A percentile compares a stretch with the other conserved stretches of the same genome.
Evolutionary conservation across 2,797 vertebrate species (phyloP).

Genomic region (Allochrocebus solatus): DNA sequence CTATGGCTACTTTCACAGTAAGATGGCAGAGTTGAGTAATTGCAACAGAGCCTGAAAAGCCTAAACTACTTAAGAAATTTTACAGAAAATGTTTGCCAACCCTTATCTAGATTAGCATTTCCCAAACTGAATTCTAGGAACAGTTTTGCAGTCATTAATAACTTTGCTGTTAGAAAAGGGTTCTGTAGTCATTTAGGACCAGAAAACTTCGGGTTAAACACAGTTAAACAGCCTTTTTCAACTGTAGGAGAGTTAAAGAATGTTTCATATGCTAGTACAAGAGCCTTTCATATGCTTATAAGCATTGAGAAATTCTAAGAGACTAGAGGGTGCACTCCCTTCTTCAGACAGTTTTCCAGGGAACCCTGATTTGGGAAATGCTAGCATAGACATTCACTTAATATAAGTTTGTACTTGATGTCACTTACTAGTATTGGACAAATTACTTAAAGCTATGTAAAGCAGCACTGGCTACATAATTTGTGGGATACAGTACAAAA

Average conservation of each 20-base stretch:
- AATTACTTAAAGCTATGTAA: background rate
- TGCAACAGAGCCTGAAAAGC: background rate
- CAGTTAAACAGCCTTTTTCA: background rate
- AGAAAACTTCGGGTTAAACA: constrained; percentile 1
- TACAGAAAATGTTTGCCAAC: background rate
- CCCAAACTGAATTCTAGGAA: background rate
- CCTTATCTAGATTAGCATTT: background rate
- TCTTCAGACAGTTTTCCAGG: background rate
- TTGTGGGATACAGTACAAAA: background rate
- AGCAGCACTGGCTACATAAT: background rate
- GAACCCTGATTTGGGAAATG: constrained; percentile 13
- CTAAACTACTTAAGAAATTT: constrained; percentile 9
- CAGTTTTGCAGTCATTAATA: background rate
- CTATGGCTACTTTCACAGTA: background rate
- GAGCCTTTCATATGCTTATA: background rate
- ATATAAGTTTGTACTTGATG: background rate
- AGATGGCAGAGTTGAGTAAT: background rate
- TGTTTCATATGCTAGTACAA: background rate
- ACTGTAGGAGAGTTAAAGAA: background rate
- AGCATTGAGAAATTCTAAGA: background rate
- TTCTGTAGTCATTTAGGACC: background rate
- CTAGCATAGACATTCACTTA: constrained; percentile 25
- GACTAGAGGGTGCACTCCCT: background rate
- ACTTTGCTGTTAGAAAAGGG: constrained; percentile 5
- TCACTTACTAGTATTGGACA: background rate